Base-by-base conservation (phyloP, 2,888 invertebrate species). In the Nematopogon swammerdamellus region DNA sequence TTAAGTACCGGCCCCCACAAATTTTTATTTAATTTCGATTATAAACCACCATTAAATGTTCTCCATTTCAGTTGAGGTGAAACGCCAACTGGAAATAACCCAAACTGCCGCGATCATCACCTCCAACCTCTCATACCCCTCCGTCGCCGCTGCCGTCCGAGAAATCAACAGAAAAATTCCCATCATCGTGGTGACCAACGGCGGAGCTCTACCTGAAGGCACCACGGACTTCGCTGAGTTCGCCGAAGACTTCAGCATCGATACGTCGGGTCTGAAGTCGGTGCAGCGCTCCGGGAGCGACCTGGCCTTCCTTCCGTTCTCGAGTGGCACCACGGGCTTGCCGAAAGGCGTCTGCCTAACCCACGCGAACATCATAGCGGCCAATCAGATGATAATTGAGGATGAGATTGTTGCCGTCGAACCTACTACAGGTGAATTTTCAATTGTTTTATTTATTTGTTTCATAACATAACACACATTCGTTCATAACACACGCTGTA, bases 281-380 rank as follows among this genome's bases (percentile, higher is more conserved):
- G 70, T 75, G 18, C 63, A 70, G 8, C 61, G 79, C 36, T 63
- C 60, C 29, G 64, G 80, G 0, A 75, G 86, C 8, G 89, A 91
- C 57, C 60, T 87, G 3, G 84, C 84, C 0, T 69, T 90, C 17
- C 61, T 94, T 55, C 92, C 92, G 0, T 94, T 89, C 67, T 93
- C 93, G 0, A 92, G 92, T 61, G 92, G 92, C 0, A 95, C 95
- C 0, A 94, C 93, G 0, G 95, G 95, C 0, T 65, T 88, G 30
- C 87, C 91, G 0, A 91, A 91, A 70, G 90, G 87, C 1, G 90
- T 91, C 0, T 79, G 82, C 49, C 61, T 90, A 6, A 82, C 85
- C 0, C 88, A 91, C 63, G 68, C 60, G 45, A 84, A 83, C 61
- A 59, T 85, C 1, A 70, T 84, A 0, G 64, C 83, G 1, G 74